Base-by-base conservation (phyloP, 1,140 invertebrate species). In the Pararge aegeria region DNA sequence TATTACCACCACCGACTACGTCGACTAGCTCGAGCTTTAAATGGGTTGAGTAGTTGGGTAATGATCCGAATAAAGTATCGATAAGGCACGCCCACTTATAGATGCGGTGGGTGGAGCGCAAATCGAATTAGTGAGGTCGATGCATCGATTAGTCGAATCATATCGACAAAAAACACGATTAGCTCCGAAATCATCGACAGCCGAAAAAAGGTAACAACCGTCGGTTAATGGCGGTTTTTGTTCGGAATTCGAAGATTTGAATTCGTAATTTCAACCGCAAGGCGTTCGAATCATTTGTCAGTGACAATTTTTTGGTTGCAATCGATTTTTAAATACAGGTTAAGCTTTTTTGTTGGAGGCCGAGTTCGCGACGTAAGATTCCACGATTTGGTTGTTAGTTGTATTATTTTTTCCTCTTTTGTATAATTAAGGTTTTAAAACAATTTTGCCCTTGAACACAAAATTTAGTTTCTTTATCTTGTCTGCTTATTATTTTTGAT, bases 251-350 rank as follows among this genome's bases (percentile, higher is more conserved):
- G 75, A 88, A 83, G 82, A 88, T 88, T 88, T 88, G 85, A 87
- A 87, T 88, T 83, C 79, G 85, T 85, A 84, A 87, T 87, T 85
- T 77, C 73, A 78, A 88, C 85, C 82, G 77, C 85, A 81, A 87
- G 75, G 70, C 78, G 81, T 82, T 79, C 77, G 79, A 83, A 87
- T 88, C 85, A 88, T 88, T 88, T 88, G 85, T 88, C 85, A 87
- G 82, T 88, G 85, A 88, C 85, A 87, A 87, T 88, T 87, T 88
- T 85, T 88, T 85, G 74, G 78, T 74, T 77, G 75, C 83, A 83
- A 88, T 85, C 85, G 81, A 86, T 82, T 84, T 82, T 84, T 80
- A 84, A 84, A 84, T 82, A 88, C 83, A 83, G 78, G 81, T 80
- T 82, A 73, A 74, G 69, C 48, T 71, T 80, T 80, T 81, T 81